phyloP scores from a whole-genome alignment of 1,140 invertebrate species.

The Drosophila simulans region DNA sequence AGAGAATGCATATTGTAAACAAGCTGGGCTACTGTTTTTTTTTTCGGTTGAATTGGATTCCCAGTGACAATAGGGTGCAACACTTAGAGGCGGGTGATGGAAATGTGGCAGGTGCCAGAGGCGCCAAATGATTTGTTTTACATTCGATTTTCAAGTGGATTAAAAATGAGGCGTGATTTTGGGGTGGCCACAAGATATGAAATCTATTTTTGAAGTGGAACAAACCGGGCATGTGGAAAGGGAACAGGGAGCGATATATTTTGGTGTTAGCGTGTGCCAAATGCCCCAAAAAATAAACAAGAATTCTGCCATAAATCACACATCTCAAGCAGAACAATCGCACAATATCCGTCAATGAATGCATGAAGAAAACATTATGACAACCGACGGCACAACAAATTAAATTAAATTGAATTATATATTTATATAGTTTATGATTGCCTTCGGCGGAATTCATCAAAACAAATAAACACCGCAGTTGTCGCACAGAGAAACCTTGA shows the following conservation, averaged over 20 bases:
- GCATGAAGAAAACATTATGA: slow-evolving; percentile 28
- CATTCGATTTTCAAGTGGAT: slow-evolving; percentile 13
- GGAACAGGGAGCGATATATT: slow-evolving; percentile 61
- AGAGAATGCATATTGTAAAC: slow-evolving; percentile 54
- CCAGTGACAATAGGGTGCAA: slow-evolving; percentile 28
- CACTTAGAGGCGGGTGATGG: slow-evolving; percentile 28
- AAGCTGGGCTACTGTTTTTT: slow-evolving; percentile 3
- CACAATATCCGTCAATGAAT: background rate
- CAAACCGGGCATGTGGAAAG: slow-evolving; percentile 51
- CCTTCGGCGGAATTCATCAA: slow-evolving; percentile 39
- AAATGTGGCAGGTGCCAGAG: slow-evolving; percentile 48
- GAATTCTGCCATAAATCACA: slow-evolving; percentile 12
- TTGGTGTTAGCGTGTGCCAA: slow-evolving; percentile 49
- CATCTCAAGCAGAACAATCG: background rate
- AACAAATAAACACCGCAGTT: slow-evolving; percentile 39
- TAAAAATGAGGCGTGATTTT: background rate
- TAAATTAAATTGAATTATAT: slow-evolving; percentile 29
- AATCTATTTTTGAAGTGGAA: slow-evolving; percentile 47
- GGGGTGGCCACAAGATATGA: background rate
- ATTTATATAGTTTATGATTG: slow-evolving; percentile 23
- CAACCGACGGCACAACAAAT: slow-evolving; percentile 34
- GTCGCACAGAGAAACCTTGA: slow-evolving; percentile 28
- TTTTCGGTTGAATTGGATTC: background rate
- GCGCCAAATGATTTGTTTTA: slow-evolving; percentile 51
- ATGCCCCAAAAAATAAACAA: slow-evolving; percentile 18